A percentile compares a stretch with the other conserved stretches of the same genome.
Conservation (phyloP, 2,113 vertebrate species). For the Prunella himalayana region DNA sequence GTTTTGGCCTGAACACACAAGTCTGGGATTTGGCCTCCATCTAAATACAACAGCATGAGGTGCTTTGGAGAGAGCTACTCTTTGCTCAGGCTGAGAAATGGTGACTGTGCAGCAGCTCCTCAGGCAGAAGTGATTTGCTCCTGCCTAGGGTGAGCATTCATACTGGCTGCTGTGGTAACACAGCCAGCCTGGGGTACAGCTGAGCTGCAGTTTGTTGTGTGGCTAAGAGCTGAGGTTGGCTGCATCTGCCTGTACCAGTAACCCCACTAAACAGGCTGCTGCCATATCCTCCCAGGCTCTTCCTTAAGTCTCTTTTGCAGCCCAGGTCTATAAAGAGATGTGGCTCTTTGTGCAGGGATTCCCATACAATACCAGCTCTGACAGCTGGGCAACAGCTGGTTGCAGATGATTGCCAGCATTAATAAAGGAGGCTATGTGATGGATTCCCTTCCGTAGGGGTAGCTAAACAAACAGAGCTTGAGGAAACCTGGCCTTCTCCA, state of each 20-base stretch:
- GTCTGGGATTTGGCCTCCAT: neutral
- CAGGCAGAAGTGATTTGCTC: neutral
- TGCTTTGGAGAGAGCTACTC: neutral
- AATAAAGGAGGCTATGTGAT: slow-evolving; percentile 52
- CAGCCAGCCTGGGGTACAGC: rapidly evolving
- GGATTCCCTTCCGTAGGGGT: slow-evolving; percentile 15
- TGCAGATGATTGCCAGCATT: slow-evolving; percentile 40
- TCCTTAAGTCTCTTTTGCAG: neutral
- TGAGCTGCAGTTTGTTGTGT: neutral
- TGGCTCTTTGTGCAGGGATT: neutral
- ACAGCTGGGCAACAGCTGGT: slow-evolving; percentile 64
- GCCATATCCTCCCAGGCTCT: neutral
- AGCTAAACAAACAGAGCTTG: slow-evolving; percentile 37
- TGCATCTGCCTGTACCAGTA: neutral
- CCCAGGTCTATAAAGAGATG: neutral
- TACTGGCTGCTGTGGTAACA: neutral
- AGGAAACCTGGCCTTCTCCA: slow-evolving; percentile 36
- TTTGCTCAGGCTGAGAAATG: neutral
- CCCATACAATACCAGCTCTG: slow-evolving; percentile 3
- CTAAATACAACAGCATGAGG: neutral
- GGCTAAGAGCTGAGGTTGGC: neutral
- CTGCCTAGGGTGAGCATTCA: neutral
- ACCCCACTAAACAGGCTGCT: neutral
- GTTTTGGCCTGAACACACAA: neutral
- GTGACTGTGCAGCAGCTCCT: neutral